Evolutionary conservation across 2,888 invertebrate genomes (phyloP).

Genomic region (Geotrupes spiniger): DNA sequence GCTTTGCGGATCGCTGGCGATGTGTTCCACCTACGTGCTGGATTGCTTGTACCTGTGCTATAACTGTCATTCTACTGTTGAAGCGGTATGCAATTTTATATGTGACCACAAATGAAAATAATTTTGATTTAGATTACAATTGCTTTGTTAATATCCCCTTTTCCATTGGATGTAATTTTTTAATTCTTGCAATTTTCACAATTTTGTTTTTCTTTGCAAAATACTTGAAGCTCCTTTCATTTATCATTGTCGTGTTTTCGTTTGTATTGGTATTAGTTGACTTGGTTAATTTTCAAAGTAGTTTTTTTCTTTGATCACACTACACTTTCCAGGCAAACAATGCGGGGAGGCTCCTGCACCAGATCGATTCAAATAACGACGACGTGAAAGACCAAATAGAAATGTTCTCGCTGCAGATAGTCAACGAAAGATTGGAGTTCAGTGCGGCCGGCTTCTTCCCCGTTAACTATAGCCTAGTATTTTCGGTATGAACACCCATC

Average conservation of each 20-base stretch:
- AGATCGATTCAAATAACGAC: conserved; percentile 38
- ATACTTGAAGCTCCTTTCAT: no score
- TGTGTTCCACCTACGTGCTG: conserved; percentile 26
- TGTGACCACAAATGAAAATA: no score
- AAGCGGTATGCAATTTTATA: conserved; percentile 31
- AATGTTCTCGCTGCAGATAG: conserved; percentile 44
- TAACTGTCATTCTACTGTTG: conserved; percentile 33
- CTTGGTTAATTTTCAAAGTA: no score
- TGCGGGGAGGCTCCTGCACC: conserved; percentile 38
- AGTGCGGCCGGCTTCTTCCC: conserved; percentile 42
- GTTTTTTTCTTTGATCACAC: no score
- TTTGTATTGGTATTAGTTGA: no score
- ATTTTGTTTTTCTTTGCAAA: no score
- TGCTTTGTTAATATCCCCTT: no score
- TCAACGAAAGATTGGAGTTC: conserved; percentile 40
- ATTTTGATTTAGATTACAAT: conserved; percentile 7
- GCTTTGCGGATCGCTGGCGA: conserved; percentile 15
- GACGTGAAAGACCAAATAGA: conserved; percentile 40
- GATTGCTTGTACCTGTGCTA: conserved; percentile 34
- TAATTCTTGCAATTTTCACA: no score
- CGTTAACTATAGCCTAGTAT: conserved; percentile 38
- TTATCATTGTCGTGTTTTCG: no score
- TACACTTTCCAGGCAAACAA: conserved; percentile 37
- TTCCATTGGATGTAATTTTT: no score
- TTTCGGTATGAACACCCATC: conserved; percentile 35